phyloP scores from a whole-genome alignment of 1,140 invertebrate species.

The Ceratitis capitata region DNA sequence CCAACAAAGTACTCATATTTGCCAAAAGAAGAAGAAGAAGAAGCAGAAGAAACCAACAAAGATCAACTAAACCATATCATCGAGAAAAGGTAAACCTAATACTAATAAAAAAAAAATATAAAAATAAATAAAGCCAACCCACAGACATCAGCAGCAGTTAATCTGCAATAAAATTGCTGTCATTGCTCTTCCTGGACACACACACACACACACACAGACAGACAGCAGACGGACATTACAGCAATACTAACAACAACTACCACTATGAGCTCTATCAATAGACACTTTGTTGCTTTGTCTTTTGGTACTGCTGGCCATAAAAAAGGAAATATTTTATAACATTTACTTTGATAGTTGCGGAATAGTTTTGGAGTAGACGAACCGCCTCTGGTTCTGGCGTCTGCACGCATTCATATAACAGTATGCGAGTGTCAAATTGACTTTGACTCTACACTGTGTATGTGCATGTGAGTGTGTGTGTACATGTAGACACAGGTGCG shows the following conservation, averaged over 20 bases:
- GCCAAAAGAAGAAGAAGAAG: too few relatives aligned
- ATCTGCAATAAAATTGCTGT: conserved; percentile 33
- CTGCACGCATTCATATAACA: not conserved
- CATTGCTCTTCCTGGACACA: conserved; percentile 13
- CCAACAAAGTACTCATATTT: conserved; percentile 14
- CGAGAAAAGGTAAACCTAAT: not conserved
- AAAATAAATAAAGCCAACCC: not conserved
- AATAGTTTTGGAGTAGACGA: conserved; percentile 27
- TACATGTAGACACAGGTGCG: conserved; percentile 36
- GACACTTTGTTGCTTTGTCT: not conserved
- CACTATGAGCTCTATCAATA: not conserved
- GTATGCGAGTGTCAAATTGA: conserved; percentile 22
- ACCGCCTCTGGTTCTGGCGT: conserved; percentile 1
- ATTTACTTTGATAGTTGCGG: conserved; percentile 23
- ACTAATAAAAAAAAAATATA: not conserved
- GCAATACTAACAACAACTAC: not conserved
- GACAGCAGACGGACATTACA: too few relatives aligned
- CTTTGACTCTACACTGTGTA: not conserved
- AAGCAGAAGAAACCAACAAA: not conserved
- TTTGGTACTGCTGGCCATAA: not conserved
- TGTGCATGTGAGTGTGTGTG: too few relatives aligned
- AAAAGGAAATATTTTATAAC: not conserved
- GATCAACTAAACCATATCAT: not conserved
- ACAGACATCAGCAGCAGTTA: conserved; percentile 39
- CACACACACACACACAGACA: too few relatives aligned